These are phyloP conservation scores for Pentalonia nigronervosa DNA, from an alignment of 1,140 invertebrate species.

Conservation along the genomic window DNA sequence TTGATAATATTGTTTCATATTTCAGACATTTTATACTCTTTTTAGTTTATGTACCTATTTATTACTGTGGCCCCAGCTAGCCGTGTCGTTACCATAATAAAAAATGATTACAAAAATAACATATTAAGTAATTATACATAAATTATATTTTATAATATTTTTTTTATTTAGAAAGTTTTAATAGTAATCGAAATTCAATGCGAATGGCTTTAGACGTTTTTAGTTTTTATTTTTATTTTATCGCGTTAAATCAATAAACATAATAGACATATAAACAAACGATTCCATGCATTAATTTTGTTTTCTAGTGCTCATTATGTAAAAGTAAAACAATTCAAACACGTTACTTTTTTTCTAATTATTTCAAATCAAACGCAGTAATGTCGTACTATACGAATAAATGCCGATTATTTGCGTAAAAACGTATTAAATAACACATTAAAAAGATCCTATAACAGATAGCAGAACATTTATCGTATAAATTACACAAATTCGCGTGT, in stretches of 20 bases:
- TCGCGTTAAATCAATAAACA: neutral
- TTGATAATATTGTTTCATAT: neutral
- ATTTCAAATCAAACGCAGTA: neutral
- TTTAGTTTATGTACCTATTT: neutral
- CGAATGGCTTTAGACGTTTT: neutral
- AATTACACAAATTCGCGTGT: neutral
- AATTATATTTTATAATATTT: neutral
- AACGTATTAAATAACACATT: neutral
- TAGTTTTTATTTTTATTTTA: neutral
- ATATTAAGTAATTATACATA: neutral
- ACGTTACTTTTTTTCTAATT: neutral
- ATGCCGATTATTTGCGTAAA: conserved; percentile 24
- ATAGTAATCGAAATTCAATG: neutral
- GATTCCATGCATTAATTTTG: neutral
- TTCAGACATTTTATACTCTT: neutral
- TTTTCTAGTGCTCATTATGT: neutral
- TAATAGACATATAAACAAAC: neutral
- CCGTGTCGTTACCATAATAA: neutral
- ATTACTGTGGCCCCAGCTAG: neutral
- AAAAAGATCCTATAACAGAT: neutral
- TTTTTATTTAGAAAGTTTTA: neutral
- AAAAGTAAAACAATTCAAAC: neutral
- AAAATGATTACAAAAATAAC: neutral
- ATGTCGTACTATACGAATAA: conserved; percentile 9
- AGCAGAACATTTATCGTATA: neutral